phyloP scores from a whole-genome alignment of 1,140 invertebrate genomes.

The Drosophila dunni region DNA sequence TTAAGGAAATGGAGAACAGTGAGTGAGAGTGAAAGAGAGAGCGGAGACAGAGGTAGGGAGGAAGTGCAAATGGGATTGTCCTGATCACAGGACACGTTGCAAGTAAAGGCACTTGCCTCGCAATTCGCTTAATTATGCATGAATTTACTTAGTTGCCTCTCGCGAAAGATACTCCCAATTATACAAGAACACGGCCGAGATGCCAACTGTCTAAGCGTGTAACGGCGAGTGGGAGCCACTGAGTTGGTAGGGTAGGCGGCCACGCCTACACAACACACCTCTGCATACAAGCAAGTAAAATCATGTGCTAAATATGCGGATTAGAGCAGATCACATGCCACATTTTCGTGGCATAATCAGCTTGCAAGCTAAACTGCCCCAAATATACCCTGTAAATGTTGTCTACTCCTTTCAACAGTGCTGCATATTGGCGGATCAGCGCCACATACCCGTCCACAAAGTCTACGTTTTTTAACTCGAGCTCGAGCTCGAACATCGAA shows the following conservation, averaged over 20 bases:
- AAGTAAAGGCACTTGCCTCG: conserved; percentile 27
- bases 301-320: neutral
- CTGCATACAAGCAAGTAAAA: neutral
- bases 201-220: neutral
- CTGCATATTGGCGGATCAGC: neutral
- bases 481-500: no score
- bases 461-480: neutral
- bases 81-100: conserved; percentile 35
- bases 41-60: neutral
- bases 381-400: conserved; percentile 10
- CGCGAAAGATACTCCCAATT: conserved; percentile 42
- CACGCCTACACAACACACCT: no score
- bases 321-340: conserved; percentile 15
- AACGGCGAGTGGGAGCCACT: no score
- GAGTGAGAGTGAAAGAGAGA: no score
- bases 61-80: neutral
- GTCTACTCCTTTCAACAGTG: neutral
- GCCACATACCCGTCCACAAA: neutral
- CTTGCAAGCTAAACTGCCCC: neutral
- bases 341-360: neutral
- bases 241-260: neutral
- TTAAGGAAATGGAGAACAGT: neutral
- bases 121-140: conserved; percentile 61
- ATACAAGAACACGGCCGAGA: conserved; percentile 33
- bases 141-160: conserved; percentile 48